These are phyloP conservation scores for Entomyzon cyanotis DNA, from an alignment of 2,113 vertebrate species.

Conservation along the genomic window DNA sequence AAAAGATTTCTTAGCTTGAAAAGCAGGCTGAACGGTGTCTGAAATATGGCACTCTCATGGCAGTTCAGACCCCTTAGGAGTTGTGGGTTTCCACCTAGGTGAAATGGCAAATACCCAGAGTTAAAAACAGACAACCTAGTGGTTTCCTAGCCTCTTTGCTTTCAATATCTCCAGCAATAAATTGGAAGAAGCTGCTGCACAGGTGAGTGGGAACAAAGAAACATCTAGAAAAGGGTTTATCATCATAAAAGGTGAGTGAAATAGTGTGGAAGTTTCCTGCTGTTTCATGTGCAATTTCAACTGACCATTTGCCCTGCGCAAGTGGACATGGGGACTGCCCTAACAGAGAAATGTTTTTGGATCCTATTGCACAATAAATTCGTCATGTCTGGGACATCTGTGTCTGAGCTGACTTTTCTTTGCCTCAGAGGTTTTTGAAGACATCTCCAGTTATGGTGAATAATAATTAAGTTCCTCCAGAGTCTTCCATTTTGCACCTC, in stretches of 20 bases:
- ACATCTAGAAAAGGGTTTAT: not conserved
- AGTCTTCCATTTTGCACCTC: not conserved
- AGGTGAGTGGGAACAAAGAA: not conserved
- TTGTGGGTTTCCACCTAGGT: not conserved
- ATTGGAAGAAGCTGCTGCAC: not conserved
- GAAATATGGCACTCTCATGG: not conserved
- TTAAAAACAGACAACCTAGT: not conserved
- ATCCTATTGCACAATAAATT: not conserved
- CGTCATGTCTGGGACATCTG: not conserved
- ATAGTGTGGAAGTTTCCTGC: not conserved
- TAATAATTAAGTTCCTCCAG: slow-evolving; percentile 13
- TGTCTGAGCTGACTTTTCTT: not conserved
- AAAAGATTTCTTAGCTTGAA: not conserved
- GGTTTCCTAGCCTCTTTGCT: not conserved
- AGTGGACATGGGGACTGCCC: not conserved
- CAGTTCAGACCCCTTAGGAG: not conserved
- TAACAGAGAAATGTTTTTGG: not conserved
- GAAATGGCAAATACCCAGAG: not conserved
- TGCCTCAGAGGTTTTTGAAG: not conserved
- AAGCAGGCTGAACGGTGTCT: not conserved
- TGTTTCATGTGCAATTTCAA: not conserved
- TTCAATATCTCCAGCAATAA: not conserved
- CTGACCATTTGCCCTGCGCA: not conserved
- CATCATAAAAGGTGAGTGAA: not conserved
- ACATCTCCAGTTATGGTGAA: not conserved